These are phyloP conservation scores for Oligia latruncula DNA, from an alignment of 2,888 invertebrate species.

Conservation along the genomic window DNA sequence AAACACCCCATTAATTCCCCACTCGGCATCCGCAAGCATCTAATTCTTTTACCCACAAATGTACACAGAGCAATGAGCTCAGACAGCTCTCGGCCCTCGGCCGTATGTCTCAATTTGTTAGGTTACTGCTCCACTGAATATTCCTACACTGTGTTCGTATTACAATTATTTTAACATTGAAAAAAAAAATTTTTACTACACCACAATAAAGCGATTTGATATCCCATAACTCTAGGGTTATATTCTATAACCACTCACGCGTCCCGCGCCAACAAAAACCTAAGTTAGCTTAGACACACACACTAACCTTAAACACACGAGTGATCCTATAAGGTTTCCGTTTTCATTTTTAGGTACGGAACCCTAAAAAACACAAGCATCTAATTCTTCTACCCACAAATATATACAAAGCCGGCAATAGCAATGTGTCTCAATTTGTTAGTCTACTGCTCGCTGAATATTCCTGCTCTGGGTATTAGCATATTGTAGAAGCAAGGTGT, in stretches of 20 bases:
- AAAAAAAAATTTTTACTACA: too few species aligned
- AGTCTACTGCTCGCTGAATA: slow-evolving; percentile 38
- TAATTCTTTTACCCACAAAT: slow-evolving; percentile 26
- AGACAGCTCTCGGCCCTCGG: background rate
- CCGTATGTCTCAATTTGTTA: slow-evolving; percentile 48
- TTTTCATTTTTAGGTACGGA: too few species aligned
- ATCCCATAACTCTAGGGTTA: too few species aligned
- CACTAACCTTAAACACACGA: too few species aligned
- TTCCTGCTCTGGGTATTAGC: slow-evolving; percentile 39
- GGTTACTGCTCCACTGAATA: slow-evolving; percentile 18
- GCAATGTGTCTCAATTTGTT: slow-evolving; percentile 60
- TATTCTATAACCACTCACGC: too few species aligned
- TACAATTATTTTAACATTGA: slow-evolving; percentile 23
- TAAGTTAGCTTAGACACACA: too few species aligned
- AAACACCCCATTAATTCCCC: background rate
- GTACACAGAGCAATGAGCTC: slow-evolving; percentile 1
- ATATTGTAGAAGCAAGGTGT: slow-evolving; percentile 45
- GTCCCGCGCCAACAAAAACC: too few species aligned
- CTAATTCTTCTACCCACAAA: slow-evolving; percentile 19
- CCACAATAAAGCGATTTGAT: too few species aligned
- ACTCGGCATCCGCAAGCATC: slow-evolving; percentile 2
- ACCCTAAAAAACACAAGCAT: background rate
- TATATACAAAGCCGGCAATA: slow-evolving; percentile 9
- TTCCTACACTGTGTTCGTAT: background rate
- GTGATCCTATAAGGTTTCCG: too few species aligned